phyloP scores from a whole-genome alignment of 2,113 vertebrate species.

The Rhinichthys klamathensis region DNA sequence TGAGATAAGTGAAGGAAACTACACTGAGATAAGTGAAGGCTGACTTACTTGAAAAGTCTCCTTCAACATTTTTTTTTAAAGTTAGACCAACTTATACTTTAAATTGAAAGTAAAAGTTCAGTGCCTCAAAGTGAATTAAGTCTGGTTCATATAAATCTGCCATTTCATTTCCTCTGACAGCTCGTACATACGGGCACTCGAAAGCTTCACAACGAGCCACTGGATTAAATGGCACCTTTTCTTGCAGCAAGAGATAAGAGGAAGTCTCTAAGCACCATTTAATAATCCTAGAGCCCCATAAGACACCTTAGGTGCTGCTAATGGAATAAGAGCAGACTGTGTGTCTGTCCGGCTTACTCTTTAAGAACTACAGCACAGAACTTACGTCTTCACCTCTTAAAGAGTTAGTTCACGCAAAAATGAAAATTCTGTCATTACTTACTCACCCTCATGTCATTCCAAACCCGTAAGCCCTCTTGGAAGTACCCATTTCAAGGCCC shows the following conservation, averaged over 20 bases:
- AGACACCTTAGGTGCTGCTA: slow-evolving; percentile 31
- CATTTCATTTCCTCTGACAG: slow-evolving; percentile 26
- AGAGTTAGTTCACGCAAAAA: too few species aligned
- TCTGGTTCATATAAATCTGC: slow-evolving; percentile 11
- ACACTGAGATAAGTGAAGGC: not conserved
- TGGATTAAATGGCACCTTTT: slow-evolving; percentile 33
- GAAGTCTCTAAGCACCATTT: slow-evolving; percentile 15
- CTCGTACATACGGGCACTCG: not conserved
- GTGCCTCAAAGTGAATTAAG: slow-evolving; percentile 3
- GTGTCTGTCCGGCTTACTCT: not conserved
- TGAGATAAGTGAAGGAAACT: not conserved
- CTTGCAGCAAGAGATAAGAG: slow-evolving; percentile 27
- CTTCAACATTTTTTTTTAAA: not conserved
- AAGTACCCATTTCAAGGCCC: too few species aligned
- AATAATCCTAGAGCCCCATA: slow-evolving; percentile 30
- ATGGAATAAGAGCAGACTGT: slow-evolving; percentile 27
- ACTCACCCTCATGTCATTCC: too few species aligned
- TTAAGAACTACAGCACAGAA: slow-evolving; percentile 13
- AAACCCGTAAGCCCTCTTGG: too few species aligned
- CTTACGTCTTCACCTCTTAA: not conserved
- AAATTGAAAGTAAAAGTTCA: slow-evolving; percentile 14
- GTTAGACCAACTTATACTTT: not conserved
- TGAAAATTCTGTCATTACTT: too few species aligned
- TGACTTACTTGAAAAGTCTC: not conserved
- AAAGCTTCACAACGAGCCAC: not conserved